phyloP scores from a whole-genome alignment of 2,113 vertebrate species.

The Megalops atlanticus region DNA sequence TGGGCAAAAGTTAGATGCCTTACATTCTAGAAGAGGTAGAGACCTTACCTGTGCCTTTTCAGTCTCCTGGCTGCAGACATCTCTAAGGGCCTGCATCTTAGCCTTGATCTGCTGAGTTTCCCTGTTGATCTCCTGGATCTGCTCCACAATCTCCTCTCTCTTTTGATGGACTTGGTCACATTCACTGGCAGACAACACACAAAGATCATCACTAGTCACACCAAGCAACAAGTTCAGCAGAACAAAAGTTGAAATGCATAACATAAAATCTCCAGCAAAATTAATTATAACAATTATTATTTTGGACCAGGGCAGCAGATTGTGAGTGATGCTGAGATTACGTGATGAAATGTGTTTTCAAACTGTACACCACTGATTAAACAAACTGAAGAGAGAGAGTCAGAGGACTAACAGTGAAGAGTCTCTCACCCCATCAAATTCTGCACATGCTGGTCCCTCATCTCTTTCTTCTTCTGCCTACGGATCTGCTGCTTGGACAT shows the following conservation, averaged over 20 bases:
- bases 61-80: conserved; percentile 60
- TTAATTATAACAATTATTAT: no score
- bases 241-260: no score
- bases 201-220: not conserved
- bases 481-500: conserved; percentile 69
- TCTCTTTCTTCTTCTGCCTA: conserved; percentile 67
- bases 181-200: conserved; percentile 49
- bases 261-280: no score
- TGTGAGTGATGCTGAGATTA: no score
- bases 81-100: conserved; percentile 66
- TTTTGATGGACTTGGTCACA: conserved; percentile 71
- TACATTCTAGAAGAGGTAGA: not conserved
- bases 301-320: no score
- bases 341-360: not conserved
- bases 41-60: conserved; percentile 66
- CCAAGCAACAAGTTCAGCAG: no score
- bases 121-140: conserved; percentile 59
- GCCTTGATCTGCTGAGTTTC: conserved; percentile 65
- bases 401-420: not conserved
- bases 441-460: conserved; percentile 66
- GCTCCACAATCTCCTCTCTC: conserved; percentile 66
- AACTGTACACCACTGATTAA: not conserved
- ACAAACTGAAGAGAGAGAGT: not conserved
- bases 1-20: not conserved
- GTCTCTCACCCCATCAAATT: conserved; percentile 60